Evolutionary conservation across 1,140 invertebrate genomes (phyloP).

Genomic region (Heliconius nattereri): DNA sequence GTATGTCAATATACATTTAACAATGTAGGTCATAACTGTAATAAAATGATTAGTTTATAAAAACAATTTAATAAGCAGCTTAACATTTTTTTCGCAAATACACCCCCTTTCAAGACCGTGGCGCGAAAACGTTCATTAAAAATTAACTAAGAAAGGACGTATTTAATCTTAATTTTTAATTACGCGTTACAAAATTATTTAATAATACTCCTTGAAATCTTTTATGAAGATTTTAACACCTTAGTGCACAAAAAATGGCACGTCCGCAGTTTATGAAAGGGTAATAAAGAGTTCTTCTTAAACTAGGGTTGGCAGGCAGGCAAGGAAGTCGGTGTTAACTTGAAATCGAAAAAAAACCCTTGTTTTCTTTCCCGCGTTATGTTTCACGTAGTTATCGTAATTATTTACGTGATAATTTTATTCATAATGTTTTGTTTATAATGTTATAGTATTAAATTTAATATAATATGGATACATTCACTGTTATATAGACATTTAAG

Average conservation of each 20-base stretch:
- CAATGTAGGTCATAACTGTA: slow-evolving; percentile 22
- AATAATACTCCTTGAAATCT: slow-evolving; percentile 43
- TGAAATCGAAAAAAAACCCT: slow-evolving; percentile 20
- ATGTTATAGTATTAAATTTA: neutral
- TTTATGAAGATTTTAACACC: slow-evolving; percentile 64
- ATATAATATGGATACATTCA: neutral
- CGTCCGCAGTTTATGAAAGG: slow-evolving; percentile 36
- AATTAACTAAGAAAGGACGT: slow-evolving; percentile 56
- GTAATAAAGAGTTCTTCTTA: slow-evolving; percentile 24
- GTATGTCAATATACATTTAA: slow-evolving; percentile 64
- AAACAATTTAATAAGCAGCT: slow-evolving; percentile 67
- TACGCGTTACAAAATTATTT: slow-evolving; percentile 54
- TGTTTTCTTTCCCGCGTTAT: slow-evolving; percentile 10
- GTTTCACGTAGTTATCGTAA: slow-evolving; percentile 4
- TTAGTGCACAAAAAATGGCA: slow-evolving; percentile 61
- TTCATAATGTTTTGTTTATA: neutral
- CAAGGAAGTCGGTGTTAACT: slow-evolving; percentile 23
- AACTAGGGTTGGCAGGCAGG: slow-evolving; percentile 31
- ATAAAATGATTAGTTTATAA: slow-evolving; percentile 16
- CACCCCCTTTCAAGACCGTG: slow-evolving; percentile 23
- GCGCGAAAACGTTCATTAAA: slow-evolving; percentile 51
- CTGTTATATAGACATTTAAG: neutral
- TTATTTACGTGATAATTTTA: neutral
- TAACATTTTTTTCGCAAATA: slow-evolving; percentile 43
- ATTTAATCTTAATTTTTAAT: slow-evolving; percentile 72